A percentile compares a stretch with the other conserved stretches of the same genome.
phyloP scores from a whole-genome alignment of 1,140 invertebrate species.

The Drosophila arizonae region DNA sequence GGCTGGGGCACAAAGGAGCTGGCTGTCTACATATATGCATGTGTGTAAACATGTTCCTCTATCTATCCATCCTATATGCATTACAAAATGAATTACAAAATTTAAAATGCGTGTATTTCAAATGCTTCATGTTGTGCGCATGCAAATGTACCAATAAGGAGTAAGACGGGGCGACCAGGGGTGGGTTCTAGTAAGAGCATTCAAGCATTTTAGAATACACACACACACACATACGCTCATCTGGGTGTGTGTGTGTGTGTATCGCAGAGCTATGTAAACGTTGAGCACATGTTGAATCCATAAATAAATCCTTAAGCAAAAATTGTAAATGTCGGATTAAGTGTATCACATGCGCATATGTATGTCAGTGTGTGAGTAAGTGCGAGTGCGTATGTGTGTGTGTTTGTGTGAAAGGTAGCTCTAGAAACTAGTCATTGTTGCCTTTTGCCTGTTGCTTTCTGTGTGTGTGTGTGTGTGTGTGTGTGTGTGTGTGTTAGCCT shows the following conservation, averaged over 20 bases:
- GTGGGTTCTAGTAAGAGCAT: slow-evolving; percentile 41
- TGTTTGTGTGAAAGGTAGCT: slow-evolving; percentile 21
- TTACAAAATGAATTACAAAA: slow-evolving; percentile 66
- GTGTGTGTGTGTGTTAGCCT: neutral
- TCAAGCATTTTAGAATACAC: slow-evolving; percentile 57
- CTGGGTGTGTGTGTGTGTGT: neutral
- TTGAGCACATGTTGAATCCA: slow-evolving; percentile 76
- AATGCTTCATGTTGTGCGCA: slow-evolving; percentile 61
- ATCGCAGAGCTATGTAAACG: slow-evolving; percentile 41
- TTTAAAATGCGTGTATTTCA: slow-evolving; percentile 59
- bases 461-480: neutral
- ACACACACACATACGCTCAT: slow-evolving; percentile 22
- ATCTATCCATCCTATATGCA: slow-evolving; percentile 40
- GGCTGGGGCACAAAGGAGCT: slow-evolving; percentile 24
- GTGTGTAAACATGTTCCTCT: neutral
- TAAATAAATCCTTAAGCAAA: slow-evolving; percentile 81
- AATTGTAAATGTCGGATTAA: slow-evolving; percentile 81
- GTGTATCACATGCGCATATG: slow-evolving; percentile 58
- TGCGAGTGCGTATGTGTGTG: slow-evolving; percentile 27
- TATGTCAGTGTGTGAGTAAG: neutral
- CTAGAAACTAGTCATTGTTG: slow-evolving; percentile 60
- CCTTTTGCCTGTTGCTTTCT: slow-evolving; percentile 31
- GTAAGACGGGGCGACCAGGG: neutral
- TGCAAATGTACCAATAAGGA: slow-evolving; percentile 54
- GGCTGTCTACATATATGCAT: slow-evolving; percentile 18